phyloP scores from a whole-genome alignment of 2,113 vertebrate genomes.

The Coptodon bakossiorum region DNA sequence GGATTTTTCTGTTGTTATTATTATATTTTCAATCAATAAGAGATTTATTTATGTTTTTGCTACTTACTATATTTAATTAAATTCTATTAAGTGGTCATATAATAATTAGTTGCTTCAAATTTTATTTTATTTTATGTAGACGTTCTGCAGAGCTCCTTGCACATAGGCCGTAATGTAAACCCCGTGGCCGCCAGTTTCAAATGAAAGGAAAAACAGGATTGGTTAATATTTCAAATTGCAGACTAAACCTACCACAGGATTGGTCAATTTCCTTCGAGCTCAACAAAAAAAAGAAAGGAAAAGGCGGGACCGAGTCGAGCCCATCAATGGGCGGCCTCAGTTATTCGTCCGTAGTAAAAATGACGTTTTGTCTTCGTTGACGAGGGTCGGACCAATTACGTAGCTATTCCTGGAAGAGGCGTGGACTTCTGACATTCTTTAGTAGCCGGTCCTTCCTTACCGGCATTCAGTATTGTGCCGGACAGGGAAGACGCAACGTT shows the following conservation, averaged over 20 bases:
- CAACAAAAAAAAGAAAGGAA: background rate
- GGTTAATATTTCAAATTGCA: background rate
- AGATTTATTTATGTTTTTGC: background rate
- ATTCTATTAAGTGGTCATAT: background rate
- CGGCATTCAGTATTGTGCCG: conserved; percentile 57
- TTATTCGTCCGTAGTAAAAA: conserved; percentile 42
- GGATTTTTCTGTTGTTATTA: background rate
- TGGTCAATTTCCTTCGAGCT: background rate
- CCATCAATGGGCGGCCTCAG: conserved; percentile 4
- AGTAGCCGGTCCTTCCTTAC: conserved; percentile 37
- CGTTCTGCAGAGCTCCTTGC: background rate
- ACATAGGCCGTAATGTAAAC: fast-evolving
- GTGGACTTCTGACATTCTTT: background rate
- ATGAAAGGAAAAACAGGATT: background rate
- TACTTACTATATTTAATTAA: no score
- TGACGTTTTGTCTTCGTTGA: background rate
- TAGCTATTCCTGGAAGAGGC: conserved; percentile 1
- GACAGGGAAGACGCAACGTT: fast-evolving
- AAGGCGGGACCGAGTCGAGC: background rate
- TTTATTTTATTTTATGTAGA: background rate
- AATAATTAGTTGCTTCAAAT: background rate
- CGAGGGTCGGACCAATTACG: conserved; percentile 18
- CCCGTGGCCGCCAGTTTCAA: background rate
- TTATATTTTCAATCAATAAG: background rate
- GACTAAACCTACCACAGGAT: background rate